Percentiles rank a stretch among this genome's conserved stretches.
phyloP scores from a whole-genome alignment of 2,113 vertebrate genomes.

The Thalassoma bifasciatum region DNA sequence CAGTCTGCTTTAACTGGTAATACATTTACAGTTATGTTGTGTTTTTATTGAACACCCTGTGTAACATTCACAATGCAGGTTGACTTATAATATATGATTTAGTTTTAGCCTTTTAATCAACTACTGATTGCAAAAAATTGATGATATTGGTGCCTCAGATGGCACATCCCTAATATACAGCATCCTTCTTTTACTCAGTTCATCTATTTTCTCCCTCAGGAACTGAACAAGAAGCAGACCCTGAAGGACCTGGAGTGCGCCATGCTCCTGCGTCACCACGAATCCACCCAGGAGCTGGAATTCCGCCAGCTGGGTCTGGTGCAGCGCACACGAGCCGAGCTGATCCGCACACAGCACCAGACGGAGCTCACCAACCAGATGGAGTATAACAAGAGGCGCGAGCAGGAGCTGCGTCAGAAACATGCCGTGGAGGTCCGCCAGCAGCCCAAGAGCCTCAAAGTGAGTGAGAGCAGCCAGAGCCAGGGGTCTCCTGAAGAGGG shows the following conservation, averaged over 20 bases:
- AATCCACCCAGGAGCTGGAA: slow-evolving; percentile 92
- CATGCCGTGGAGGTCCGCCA: slow-evolving; percentile 93
- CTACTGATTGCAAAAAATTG: too few relatives aligned
- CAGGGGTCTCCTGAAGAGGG: slow-evolving; percentile 67
- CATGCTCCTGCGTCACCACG: slow-evolving; percentile 90
- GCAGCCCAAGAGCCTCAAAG: slow-evolving; percentile 96
- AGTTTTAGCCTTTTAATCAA: too few relatives aligned
- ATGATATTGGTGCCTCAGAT: too few relatives aligned
- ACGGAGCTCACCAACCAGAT: slow-evolving; percentile 94
- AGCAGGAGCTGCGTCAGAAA: slow-evolving; percentile 93
- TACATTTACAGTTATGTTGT: too few relatives aligned
- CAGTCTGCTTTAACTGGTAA: too few relatives aligned
- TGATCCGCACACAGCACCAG: slow-evolving; percentile 94
- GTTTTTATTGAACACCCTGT: too few relatives aligned
- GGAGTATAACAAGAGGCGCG: slow-evolving; percentile 93
- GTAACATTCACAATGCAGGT: too few relatives aligned
- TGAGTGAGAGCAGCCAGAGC: slow-evolving; percentile 85
- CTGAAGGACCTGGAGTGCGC: slow-evolving; percentile 93
- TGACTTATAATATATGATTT: too few relatives aligned
- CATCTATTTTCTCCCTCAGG: slow-evolving; percentile 71
- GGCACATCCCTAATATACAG: too few relatives aligned
- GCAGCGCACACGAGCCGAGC: slow-evolving; percentile 90
- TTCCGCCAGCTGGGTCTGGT: slow-evolving; percentile 89
- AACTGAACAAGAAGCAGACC: slow-evolving; percentile 94
- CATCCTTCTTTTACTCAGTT: background rate